Percentiles rank a stretch among this genome's conserved stretches.
Conservation (phyloP, 2,113 vertebrate genomes). For the Benitochromis conjunctus region DNA sequence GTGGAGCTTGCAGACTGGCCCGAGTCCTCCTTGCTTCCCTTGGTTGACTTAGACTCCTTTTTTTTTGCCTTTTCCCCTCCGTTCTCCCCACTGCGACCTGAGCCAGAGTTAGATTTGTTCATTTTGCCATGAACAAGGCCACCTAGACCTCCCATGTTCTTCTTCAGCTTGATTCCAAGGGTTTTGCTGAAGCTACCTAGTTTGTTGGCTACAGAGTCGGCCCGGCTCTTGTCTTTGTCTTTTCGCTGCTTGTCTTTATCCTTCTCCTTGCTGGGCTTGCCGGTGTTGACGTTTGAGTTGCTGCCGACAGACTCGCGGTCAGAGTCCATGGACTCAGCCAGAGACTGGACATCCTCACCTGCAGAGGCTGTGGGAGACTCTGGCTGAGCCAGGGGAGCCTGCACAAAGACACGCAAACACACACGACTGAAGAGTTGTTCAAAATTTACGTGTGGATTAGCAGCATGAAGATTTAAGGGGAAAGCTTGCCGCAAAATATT, state of each 20-base stretch:
- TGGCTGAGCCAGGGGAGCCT: slow-evolving; percentile 97
- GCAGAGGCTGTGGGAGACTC: slow-evolving; percentile 97
- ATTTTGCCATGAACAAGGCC: slow-evolving; percentile 96
- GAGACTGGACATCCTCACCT: slow-evolving; percentile 94
- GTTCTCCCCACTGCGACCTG: slow-evolving; percentile 58
- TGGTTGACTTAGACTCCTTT: slow-evolving; percentile 73
- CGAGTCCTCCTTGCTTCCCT: slow-evolving; percentile 89
- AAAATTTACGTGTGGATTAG: background rate
- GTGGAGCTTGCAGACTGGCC: slow-evolving; percentile 89
- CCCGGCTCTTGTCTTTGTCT: slow-evolving; percentile 91
- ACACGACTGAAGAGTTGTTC: background rate
- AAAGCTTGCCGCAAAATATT: background rate
- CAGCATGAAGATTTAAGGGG: background rate
- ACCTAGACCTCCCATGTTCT: slow-evolving; percentile 97
- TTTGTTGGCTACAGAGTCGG: slow-evolving; percentile 97
- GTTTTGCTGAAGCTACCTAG: slow-evolving; percentile 98
- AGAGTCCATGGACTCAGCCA: slow-evolving; percentile 95
- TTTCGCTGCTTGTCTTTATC: slow-evolving; percentile 94
- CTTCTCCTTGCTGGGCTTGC: slow-evolving; percentile 87
- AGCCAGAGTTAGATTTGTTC: slow-evolving; percentile 82
- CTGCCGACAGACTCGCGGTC: slow-evolving; percentile 96
- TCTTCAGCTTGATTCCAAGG: slow-evolving; percentile 95
- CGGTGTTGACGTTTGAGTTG: slow-evolving; percentile 92
- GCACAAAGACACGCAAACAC: slow-evolving; percentile 2
- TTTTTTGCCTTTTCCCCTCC: slow-evolving; percentile 66